Conservation (phyloP, 2,113 vertebrate genomes). For the Odocoileus hemionus region DNA sequence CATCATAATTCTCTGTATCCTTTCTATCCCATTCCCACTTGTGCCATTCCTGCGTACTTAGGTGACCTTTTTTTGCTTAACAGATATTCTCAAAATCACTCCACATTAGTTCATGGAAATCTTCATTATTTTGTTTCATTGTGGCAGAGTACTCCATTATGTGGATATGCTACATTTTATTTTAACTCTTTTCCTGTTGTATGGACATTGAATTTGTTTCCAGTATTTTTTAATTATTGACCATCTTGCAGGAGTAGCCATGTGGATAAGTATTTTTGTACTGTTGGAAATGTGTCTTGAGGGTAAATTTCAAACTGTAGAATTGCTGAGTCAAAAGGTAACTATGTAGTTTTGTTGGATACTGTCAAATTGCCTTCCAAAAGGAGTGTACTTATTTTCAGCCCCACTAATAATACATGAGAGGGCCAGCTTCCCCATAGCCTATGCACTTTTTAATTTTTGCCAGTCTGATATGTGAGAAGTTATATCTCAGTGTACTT, state of each 20-base stretch:
- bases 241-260: neutral
- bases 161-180: neutral
- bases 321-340: neutral
- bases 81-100: neutral
- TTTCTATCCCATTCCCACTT: neutral
- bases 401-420: neutral
- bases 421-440: neutral
- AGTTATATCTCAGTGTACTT: neutral
- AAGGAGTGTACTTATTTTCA: neutral
- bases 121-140: neutral
- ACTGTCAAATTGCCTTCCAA: neutral
- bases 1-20: neutral
- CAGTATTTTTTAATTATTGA: neutral
- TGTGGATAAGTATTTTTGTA: neutral
- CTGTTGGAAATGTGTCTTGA: neutral
- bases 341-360: neutral
- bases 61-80: neutral
- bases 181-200: neutral
- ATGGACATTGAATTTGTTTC: neutral
- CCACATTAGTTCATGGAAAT: neutral
- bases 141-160: neutral
- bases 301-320: neutral
- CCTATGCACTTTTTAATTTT: neutral
- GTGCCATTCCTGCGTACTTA: neutral
- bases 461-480: neutral